A percentile compares a stretch with the other conserved stretches of the same genome.
Conservation (phyloP, 1,140 invertebrate species). For the Drosophila fuyamai region DNA sequence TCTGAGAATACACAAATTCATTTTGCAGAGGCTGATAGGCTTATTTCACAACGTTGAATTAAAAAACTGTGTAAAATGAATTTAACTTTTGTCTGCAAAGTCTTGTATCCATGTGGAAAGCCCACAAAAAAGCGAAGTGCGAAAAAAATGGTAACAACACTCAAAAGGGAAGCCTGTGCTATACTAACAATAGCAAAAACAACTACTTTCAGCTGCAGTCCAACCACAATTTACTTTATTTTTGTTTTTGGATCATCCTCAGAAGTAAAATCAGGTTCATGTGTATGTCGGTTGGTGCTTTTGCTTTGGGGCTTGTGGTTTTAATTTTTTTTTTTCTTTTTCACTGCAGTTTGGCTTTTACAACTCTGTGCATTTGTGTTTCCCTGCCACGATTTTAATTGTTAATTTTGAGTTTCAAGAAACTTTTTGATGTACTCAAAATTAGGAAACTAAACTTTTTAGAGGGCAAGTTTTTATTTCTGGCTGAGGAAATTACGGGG, state of each 20-base stretch:
- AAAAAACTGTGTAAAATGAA: too few relatives aligned
- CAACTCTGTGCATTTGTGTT: not conserved
- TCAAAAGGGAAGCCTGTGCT: conserved; percentile 4
- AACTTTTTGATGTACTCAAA: conserved; percentile 13
- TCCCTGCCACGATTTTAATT: conserved; percentile 17
- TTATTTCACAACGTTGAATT: too few relatives aligned
- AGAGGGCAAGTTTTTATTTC: not conserved
- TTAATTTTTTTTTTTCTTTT: conserved; percentile 20
- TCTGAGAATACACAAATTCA: too few relatives aligned
- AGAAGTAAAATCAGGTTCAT: not conserved
- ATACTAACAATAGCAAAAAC: not conserved
- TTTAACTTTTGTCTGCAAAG: too few relatives aligned
- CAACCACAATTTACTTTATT: conserved; percentile 3
- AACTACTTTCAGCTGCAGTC: conserved; percentile 31
- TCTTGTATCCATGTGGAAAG: too few relatives aligned
- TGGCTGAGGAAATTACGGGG: not conserved
- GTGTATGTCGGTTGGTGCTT: not conserved
- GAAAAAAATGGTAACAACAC: conserved; percentile 19
- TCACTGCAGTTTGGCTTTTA: conserved; percentile 9
- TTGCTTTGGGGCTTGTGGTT: conserved; percentile 17
- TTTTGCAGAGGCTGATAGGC: too few relatives aligned
- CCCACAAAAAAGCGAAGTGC: not conserved
- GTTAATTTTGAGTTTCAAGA: conserved; percentile 12
- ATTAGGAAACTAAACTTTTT: conserved; percentile 5
- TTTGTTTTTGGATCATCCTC: not conserved